Conservation (phyloP, 2,888 invertebrate species). For the Nowickia ferox region DNA sequence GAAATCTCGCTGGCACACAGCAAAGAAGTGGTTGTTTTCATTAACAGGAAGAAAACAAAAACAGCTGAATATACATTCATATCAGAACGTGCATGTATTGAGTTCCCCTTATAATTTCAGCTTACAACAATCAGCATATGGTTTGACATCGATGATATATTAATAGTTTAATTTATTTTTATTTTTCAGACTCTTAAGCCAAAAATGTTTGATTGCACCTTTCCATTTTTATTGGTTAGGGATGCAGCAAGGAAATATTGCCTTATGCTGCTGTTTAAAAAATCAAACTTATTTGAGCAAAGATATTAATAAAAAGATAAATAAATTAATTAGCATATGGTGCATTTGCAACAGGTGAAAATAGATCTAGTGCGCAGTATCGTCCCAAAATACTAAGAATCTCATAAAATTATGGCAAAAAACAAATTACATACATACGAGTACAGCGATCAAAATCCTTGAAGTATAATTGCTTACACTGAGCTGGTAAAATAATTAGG, state of each 20-base stretch:
- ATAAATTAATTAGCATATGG: too few species aligned
- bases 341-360: too few species aligned
- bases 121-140: conserved; percentile 36
- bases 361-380: too few species aligned
- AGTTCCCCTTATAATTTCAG: not conserved
- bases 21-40: not conserved
- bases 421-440: too few species aligned
- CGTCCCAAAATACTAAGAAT: too few species aligned
- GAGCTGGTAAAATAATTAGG: too few species aligned
- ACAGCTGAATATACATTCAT: conserved; percentile 47
- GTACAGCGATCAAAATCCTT: too few species aligned
- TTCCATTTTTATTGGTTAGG: not conserved
- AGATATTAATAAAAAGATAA: too few species aligned
- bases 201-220: conserved; percentile 18
- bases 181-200: not conserved
- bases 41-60: conserved; percentile 29
- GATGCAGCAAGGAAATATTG: not conserved
- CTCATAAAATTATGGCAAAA: too few species aligned
- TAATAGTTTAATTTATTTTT: not conserved
- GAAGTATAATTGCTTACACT: too few species aligned
- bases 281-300: too few species aligned
- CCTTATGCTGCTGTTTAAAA: not conserved
- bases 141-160: conserved; percentile 7
- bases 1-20: conserved; percentile 21
- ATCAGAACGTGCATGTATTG: not conserved